Percentiles rank a stretch among this genome's conserved stretches.
Conservation (phyloP, 2,113 vertebrate species). For the Labeo rohita region DNA sequence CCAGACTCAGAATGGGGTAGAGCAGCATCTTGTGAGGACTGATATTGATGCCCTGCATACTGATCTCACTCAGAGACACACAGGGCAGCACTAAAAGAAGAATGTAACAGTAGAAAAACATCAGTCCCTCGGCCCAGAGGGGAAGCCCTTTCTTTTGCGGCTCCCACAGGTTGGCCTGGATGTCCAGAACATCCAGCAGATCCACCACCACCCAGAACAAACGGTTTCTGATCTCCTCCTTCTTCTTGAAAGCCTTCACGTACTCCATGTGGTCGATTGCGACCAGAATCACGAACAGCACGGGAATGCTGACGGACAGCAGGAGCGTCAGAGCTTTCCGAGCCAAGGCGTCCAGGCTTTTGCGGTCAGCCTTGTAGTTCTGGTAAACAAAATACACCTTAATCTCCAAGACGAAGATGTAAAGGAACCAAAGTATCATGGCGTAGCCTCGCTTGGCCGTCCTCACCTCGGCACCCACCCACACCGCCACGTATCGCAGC, state of each 20-base stretch:
- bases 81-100: constrained; percentile 80
- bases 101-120: constrained; percentile 85
- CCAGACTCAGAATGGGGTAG: constrained; percentile 80
- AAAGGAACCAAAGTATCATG: constrained; percentile 84
- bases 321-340: constrained; percentile 78
- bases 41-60: constrained; percentile 83
- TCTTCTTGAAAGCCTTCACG: constrained; percentile 79
- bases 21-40: constrained; percentile 83
- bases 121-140: constrained; percentile 79
- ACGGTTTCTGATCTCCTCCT: constrained; percentile 78
- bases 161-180: constrained; percentile 83
- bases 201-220: constrained; percentile 84
- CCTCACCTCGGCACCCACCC: constrained; percentile 80
- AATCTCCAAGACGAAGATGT: constrained; percentile 83
- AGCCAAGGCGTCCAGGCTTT: constrained; percentile 75
- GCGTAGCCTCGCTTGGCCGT: constrained; percentile 80
- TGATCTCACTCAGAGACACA: constrained; percentile 81
- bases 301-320: constrained; percentile 76
- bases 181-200: constrained; percentile 79
- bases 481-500: constrained; percentile 78
- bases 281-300: constrained; percentile 76
- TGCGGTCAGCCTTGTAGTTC: constrained; percentile 81
- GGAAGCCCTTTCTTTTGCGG: constrained; percentile 81
- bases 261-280: constrained; percentile 83
- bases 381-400: constrained; percentile 84